phyloP scores from a whole-genome alignment of 2,888 invertebrate species.

The Eubasilissa splendida region DNA sequence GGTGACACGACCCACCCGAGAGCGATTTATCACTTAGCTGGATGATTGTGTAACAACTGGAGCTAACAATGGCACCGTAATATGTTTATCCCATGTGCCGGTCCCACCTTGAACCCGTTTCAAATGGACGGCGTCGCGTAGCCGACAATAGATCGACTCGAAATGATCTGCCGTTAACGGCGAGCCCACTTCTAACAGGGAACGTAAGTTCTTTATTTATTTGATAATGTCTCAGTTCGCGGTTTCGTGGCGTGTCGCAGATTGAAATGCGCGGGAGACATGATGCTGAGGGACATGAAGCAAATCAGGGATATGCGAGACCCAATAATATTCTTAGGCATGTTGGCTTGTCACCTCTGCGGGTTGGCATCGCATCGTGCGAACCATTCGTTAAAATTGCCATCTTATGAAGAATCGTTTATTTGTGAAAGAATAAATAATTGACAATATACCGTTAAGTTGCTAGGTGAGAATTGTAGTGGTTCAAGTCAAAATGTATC shows the following conservation, averaged over 20 bases:
- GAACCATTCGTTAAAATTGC: background rate
- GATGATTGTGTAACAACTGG: conserved; percentile 9
- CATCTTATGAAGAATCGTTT: too few relatives aligned
- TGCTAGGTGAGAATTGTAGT: too few relatives aligned
- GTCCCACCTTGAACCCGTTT: background rate
- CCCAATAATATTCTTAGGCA: background rate
- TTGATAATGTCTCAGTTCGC: too few relatives aligned
- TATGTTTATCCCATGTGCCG: background rate
- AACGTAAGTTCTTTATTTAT: too few relatives aligned
- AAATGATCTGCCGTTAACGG: too few relatives aligned
- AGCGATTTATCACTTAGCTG: conserved; percentile 3
- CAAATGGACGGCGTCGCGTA: background rate
- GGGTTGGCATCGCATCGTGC: background rate
- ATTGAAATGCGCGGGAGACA: too few relatives aligned
- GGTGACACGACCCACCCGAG: background rate
- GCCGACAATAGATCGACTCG: background rate
- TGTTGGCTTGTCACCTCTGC: background rate
- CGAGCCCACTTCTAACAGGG: too few relatives aligned
- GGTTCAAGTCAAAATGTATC: too few relatives aligned
- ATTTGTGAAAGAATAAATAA: too few relatives aligned
- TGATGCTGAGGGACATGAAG: background rate
- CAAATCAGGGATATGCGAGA: background rate
- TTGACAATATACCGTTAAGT: too few relatives aligned
- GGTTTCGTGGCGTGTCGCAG: too few relatives aligned
- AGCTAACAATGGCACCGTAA: background rate